Conservation (phyloP, 2,113 vertebrate genomes). For the Galeopterus variegatus region DNA sequence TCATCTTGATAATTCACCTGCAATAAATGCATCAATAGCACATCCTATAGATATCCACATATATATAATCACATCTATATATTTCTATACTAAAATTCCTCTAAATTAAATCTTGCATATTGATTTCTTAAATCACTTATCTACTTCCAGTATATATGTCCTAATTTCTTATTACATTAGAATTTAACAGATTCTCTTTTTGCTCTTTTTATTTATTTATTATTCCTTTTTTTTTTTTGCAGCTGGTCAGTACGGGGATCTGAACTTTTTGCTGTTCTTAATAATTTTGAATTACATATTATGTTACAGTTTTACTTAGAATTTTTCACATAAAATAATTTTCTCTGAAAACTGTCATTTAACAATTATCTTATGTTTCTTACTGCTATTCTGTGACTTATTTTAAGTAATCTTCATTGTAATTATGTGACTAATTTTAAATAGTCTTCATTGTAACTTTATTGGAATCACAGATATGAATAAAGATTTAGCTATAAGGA, state of each 20-base stretch:
- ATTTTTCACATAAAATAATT: constrained; percentile 33
- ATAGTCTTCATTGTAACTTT: background rate
- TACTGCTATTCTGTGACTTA: background rate
- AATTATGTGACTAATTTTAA: background rate
- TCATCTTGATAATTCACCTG: background rate
- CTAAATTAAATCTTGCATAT: constrained; percentile 23
- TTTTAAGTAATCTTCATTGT: background rate
- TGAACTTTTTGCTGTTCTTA: background rate
- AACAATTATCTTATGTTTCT: constrained; percentile 10
- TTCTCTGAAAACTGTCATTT: constrained; percentile 47
- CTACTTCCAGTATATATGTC: background rate
- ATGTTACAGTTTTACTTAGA: background rate
- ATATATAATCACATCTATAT: background rate
- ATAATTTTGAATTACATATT: background rate
- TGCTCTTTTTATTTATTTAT: background rate
- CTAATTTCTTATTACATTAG: constrained; percentile 11
- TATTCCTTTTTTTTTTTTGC: too few relatives aligned
- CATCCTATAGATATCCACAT: background rate
- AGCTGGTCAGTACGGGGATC: too few relatives aligned
- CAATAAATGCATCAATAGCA: background rate
- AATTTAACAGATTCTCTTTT: constrained; percentile 34
- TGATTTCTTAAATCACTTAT: background rate
- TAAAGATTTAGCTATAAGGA: background rate
- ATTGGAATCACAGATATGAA: background rate
- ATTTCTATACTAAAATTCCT: background rate